Base-by-base conservation (phyloP, 2,797 vertebrate species). In the Erethizon dorsatum region DNA sequence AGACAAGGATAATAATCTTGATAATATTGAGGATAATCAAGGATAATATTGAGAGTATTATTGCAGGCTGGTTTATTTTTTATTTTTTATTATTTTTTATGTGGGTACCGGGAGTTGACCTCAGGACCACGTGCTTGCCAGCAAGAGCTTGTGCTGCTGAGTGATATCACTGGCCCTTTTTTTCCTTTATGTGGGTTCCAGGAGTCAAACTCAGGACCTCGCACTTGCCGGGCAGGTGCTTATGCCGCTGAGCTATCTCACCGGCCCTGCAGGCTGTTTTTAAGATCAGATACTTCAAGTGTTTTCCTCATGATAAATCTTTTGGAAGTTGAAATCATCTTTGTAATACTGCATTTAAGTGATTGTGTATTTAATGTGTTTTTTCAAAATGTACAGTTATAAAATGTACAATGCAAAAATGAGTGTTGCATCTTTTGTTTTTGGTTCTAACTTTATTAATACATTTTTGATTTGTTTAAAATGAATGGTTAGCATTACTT, bases 211-310 rank as follows among this genome's bases (percentile, higher is more conserved):
- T 41, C 37, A 41, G 37, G 37, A 41, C 37, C 37, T 41, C 37
- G 37, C 37, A 41, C 37, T 41, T 41, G 37, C 37, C 2, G 37
- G 37, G 37, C 37, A 41, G 37, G 37, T 41, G 37, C 37, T 41
- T 41, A 41, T 41, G 37, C 37, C 37, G 37, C 37, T 41, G 37
- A 41, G 37, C 37, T 41, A 41, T 41, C 37, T 41, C 37, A 41
- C 37, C 37, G 37, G 37, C 37, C 37, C 37, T 77, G 5, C 28
- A 87, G 65, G 83, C 91, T 95, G 73, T 91, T 92, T 96, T 71
- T 96, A 80, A 93, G 28, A 95, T 79, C 59, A 94, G 22, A 45
- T 92, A 75, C 37, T 96, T 94, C 88, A 82, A 17, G 8, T 91
- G 26, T 93, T 95, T 94, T 71, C 11, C 26, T 63, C 24, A 15